Percentiles rank a stretch among this genome's conserved stretches.
Evolutionary conservation across 2,113 vertebrate genomes (phyloP).

Genomic region (Sciurus niger): DNA sequence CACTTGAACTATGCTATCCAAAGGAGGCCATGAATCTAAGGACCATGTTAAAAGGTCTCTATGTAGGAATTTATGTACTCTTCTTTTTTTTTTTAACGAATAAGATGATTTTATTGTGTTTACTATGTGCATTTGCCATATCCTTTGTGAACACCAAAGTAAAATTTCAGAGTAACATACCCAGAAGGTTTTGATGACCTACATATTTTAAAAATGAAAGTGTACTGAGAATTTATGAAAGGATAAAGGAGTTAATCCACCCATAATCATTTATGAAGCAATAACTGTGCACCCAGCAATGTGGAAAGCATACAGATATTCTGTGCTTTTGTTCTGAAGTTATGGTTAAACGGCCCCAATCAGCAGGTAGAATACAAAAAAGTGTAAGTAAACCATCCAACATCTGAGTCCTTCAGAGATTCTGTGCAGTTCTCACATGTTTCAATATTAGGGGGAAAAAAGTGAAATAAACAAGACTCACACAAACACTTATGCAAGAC

Average conservation of each 20-base stretch:
- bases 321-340: neutral
- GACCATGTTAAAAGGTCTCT: neutral
- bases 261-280: too few species aligned
- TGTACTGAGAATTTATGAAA: constrained; percentile 18
- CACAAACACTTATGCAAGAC: neutral
- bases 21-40: neutral
- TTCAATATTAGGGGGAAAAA: neutral
- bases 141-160: constrained; percentile 40
- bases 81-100: too few species aligned
- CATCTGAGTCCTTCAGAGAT: neutral
- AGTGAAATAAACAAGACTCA: neutral
- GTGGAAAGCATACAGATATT: too few species aligned
- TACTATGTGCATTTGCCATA: constrained; percentile 17
- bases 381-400: neutral
- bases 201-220: constrained; percentile 35
- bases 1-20: neutral
- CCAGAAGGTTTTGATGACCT: constrained; percentile 5
- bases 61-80: neutral
- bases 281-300: too few species aligned
- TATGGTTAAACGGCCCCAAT: neutral
- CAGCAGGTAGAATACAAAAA: neutral
- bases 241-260: too few species aligned
- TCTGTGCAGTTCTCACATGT: neutral
- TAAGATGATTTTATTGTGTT: constrained; percentile 41
- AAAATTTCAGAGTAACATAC: constrained; percentile 28